These are phyloP conservation scores for Brachyhypopomus gauderio DNA, from an alignment of 2,113 vertebrate species.

Conservation along the genomic window DNA sequence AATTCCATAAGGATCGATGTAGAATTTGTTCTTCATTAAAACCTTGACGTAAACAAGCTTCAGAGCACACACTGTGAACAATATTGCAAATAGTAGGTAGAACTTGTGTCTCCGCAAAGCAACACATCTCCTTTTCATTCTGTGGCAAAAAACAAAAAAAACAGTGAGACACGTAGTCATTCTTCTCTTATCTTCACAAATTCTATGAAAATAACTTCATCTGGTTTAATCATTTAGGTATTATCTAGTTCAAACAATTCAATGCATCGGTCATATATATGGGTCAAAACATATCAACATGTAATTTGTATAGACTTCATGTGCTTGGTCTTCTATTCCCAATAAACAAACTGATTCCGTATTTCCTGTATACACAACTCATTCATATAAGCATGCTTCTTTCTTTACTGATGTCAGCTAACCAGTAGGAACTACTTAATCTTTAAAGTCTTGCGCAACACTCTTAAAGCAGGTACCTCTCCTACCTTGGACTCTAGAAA, in stretches of 20 bases:
- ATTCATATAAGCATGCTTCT: too few species aligned
- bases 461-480: background rate
- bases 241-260: too few species aligned
- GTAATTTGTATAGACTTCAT: too few species aligned
- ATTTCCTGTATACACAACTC: background rate
- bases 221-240: background rate
- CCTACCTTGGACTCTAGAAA: conserved; percentile 60
- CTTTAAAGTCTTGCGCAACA: too few species aligned
- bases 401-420: too few species aligned
- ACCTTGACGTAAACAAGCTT: conserved; percentile 64
- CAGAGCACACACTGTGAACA: conserved; percentile 58
- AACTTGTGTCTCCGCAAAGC: conserved; percentile 68
- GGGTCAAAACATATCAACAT: too few species aligned
- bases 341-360: background rate
- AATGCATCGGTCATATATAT: too few species aligned
- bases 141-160: conserved; percentile 60
- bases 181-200: background rate
- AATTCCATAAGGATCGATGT: conserved; percentile 77
- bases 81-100: conserved; percentile 54
- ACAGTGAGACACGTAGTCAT: background rate
- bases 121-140: conserved; percentile 79
- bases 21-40: conserved; percentile 53
- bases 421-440: too few species aligned
- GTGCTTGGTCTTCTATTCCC: too few species aligned
- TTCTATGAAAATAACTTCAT: background rate